Base-by-base conservation (phyloP, 2,888 invertebrate species). In the Scelioninae gen. 2 region DNA sequence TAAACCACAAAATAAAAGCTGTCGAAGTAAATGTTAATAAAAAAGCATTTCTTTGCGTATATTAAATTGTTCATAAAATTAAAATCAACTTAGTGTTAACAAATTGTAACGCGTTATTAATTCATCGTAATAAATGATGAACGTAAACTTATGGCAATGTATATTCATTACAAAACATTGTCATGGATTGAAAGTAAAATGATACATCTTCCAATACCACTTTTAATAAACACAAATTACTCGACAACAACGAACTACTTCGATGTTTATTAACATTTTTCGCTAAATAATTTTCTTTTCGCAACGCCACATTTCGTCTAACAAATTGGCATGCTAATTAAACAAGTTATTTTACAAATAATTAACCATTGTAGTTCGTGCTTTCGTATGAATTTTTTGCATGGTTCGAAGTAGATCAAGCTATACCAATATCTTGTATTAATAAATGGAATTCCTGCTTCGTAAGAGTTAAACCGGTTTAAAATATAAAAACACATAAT, bases 81-180 rank as follows among this genome's bases (percentile, higher is more conserved):
- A 55, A 41, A 63, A 50, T 18, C 33, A 55, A n/a, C n/a, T n/a
- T 28, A 16, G 33, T 28, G 37, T 37, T 13, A 28, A 28, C 18
- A 48, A 10, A 48, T 25, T 48, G n/a, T 31, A 33, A 19, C 37
- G 11, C 31, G 33, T 43, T 3, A 63, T 33, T 43, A 19, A 52
- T 43, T 28, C 43, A 52, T 15, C 35, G 52, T 52, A 19, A 50
- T 39, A 33, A 48, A 37, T 18, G 37, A 39, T 37, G n/a, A n/a
- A n/a, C n/a, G n/a, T n/a, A n/a, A n/a, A 48, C 25, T 60, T 65
- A 65, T 65, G 65, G 65, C 65, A 65, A 55, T 46, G 33, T 19
- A 33, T 43, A 63, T 60, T 48, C 39, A 60, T 48, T 39, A 45
- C 37, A 28, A 43, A 43, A 13, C 28, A 31, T 28, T 55, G 25